A percentile compares a stretch with the other conserved stretches of the same genome.
Evolutionary conservation across 2,888 invertebrate genomes (phyloP).

Genomic region (Acleris literana): DNA sequence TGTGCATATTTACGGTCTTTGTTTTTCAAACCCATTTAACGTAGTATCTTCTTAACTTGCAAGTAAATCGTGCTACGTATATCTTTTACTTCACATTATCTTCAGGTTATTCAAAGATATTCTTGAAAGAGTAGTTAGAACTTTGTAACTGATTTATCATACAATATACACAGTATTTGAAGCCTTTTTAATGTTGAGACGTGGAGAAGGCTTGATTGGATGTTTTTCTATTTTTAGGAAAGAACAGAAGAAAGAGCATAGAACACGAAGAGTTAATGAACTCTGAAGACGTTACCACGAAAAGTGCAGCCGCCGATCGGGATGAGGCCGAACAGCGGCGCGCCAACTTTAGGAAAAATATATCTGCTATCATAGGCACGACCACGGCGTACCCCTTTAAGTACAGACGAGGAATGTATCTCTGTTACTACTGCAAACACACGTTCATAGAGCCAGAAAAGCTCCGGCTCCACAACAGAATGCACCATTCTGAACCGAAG

Average conservation of each 20-base stretch:
- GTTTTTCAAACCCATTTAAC: slow-evolving; percentile 19
- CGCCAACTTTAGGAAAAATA: slow-evolving; percentile 69
- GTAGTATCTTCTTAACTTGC: not conserved
- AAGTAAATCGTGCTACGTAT: too few species aligned
- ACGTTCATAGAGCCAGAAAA: slow-evolving; percentile 73
- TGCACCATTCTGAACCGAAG: slow-evolving; percentile 57
- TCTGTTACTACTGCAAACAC: slow-evolving; percentile 72
- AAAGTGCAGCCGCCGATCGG: slow-evolving; percentile 37
- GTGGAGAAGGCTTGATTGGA: slow-evolving; percentile 64
- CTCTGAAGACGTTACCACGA: slow-evolving; percentile 45
- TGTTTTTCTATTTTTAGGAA: slow-evolving; percentile 81
- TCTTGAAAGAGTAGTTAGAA: too few species aligned
- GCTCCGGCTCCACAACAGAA: slow-evolving; percentile 65
- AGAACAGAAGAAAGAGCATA: slow-evolving; percentile 61
- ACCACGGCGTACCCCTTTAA: slow-evolving; percentile 77
- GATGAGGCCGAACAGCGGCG: slow-evolving; percentile 59
- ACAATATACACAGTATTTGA: slow-evolving; percentile 1
- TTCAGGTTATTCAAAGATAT: too few species aligned
- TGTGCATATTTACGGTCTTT: slow-evolving; percentile 24
- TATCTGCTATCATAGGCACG: slow-evolving; percentile 63
- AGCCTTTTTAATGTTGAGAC: slow-evolving; percentile 30
- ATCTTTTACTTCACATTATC: too few species aligned
- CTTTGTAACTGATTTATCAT: not conserved
- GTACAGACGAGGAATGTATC: slow-evolving; percentile 71
- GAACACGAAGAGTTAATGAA: slow-evolving; percentile 60